These are phyloP conservation scores for Megalops atlanticus DNA, from an alignment of 2,113 vertebrate genomes.

Conservation along the genomic window DNA sequence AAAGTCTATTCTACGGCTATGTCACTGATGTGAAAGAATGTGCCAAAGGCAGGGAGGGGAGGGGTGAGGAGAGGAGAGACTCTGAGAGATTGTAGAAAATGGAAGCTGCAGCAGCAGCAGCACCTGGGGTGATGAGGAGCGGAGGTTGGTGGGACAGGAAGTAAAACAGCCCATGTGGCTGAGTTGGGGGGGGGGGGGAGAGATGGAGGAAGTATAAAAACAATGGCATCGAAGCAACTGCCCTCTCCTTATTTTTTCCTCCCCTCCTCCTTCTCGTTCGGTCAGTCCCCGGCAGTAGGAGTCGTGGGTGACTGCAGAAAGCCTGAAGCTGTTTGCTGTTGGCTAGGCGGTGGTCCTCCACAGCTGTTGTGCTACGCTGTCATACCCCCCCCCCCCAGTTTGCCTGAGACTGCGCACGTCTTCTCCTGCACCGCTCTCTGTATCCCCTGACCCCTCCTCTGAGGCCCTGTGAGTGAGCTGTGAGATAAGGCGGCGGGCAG, in stretches of 20 bases:
- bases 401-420: conserved; percentile 9
- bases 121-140: conserved; percentile 8
- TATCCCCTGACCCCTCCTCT: too few relatives aligned
- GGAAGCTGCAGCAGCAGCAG: conserved; percentile 8
- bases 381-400: background rate
- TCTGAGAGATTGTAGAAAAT: conserved; percentile 11
- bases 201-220: conserved; percentile 78
- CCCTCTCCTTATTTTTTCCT: conserved; percentile 27
- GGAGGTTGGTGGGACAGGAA: conserved; percentile 63
- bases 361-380: background rate
- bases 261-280: background rate
- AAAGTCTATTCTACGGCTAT: conserved; percentile 64
- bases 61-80: conserved; percentile 30
- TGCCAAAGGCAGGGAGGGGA: conserved; percentile 33
- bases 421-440: too few relatives aligned
- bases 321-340: background rate
- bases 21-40: conserved; percentile 71
- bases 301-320: background rate
- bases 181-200: conserved; percentile 61
- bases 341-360: background rate
- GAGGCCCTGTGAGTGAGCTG: too few relatives aligned
- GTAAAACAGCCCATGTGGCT: conserved; percentile 69
- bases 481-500: background rate
- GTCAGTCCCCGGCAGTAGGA: background rate
- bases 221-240: conserved; percentile 55